Conservation (phyloP, 2,797 vertebrate genomes). For the Molossus molossus region DNA sequence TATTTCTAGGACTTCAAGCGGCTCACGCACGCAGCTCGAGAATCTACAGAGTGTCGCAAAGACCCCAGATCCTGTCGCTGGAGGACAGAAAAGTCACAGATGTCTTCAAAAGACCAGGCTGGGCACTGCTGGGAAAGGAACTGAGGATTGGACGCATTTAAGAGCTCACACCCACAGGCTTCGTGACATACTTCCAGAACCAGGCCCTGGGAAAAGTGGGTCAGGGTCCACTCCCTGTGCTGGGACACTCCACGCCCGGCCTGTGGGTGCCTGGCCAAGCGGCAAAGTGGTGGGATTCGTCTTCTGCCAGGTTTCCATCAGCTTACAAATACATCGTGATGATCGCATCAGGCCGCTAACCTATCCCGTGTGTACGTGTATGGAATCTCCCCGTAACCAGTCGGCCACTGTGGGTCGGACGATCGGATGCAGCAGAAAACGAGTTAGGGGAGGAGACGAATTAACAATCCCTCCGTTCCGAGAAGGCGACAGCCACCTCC, state of each 20-base stretch:
- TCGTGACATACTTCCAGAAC: no score
- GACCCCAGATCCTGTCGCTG: not conserved
- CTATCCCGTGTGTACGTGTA: accelerated
- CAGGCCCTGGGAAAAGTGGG: accelerated
- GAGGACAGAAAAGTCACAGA: not conserved
- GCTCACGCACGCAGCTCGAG: no score
- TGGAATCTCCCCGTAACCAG: not conserved
- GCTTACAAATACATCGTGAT: not conserved
- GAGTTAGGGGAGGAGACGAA: not conserved
- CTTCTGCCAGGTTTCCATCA: not conserved
- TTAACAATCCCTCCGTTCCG: accelerated
- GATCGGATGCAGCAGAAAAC: not conserved
- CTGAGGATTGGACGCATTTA: accelerated
- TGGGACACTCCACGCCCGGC: accelerated
- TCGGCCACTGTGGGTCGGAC: accelerated
- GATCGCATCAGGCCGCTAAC: not conserved
- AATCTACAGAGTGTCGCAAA: accelerated
- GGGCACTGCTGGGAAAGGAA: not conserved
- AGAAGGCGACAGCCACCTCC: not conserved
- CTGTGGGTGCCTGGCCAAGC: not conserved
- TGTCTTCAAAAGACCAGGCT: not conserved
- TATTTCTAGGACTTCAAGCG: not conserved
- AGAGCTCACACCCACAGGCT: not conserved
- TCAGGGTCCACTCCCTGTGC: accelerated
- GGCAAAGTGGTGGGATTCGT: accelerated